Base-by-base conservation (phyloP, 2,113 vertebrate genomes). In the Nibea coibor region DNA sequence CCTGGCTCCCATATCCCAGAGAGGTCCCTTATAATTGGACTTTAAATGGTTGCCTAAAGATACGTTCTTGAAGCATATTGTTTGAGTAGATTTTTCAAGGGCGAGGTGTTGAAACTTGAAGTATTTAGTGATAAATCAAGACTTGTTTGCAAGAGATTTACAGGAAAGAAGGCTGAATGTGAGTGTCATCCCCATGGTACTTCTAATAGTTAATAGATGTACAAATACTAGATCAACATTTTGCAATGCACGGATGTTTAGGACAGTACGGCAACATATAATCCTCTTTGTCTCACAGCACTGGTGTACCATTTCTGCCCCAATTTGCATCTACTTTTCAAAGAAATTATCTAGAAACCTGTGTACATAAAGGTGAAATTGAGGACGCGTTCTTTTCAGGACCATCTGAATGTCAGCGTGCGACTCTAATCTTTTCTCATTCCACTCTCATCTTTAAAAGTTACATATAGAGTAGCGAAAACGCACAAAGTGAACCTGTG, bases 381-480 rank as follows among this genome's bases (percentile, higher is more conserved):
- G 5, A 47, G 47, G 57, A 17, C 24, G 26, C 71, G n/a, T 51
- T 65, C 48, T 57, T 12, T 22, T 47, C 72, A 45, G 19, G 3
- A 68, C 20, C 67, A 10, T 51, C 51, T 31, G 24, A 71, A 64
- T 58, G 72, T 51, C 6, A 9, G 4, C 12, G 51, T 81, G 16
- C 42, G 54, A 3, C 26, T 81, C 10, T 24, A 59, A 22, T 69
- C 61, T 65, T 48, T 24, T 72, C 67, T 63, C 10, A 63, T 80
- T 59, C 77, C 24, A 62, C 6, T 65, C 59, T 39, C n/a, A 20
- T 26, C 28, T 31, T 56, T 56, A 42, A 10, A 15, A 26, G 0
- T 62, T 66, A 69, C 20, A 72, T 3, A 17, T 35, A 20, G 16
- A 11, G 8, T 15, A 61, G 19, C 20, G 24, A 8, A 9, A 4